A percentile compares a stretch with the other conserved stretches of the same genome.
Conservation (phyloP, 2,113 vertebrate genomes). For the Tursiops truncatus region DNA sequence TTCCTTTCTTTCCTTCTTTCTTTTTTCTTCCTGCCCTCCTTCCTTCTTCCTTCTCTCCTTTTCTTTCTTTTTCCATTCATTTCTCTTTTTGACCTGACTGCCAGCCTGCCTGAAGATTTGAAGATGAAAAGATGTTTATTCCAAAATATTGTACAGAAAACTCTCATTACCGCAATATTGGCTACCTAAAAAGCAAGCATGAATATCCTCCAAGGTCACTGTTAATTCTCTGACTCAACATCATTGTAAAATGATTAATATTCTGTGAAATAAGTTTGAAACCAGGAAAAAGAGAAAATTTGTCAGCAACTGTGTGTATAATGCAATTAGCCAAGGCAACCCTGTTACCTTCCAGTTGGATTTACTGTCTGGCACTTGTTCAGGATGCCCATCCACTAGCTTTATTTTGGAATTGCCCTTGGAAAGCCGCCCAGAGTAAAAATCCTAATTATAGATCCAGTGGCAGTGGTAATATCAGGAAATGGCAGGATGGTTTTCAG, state of each 20-base stretch:
- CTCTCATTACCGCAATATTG: not conserved
- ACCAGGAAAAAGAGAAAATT: constrained; percentile 68
- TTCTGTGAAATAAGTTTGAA: constrained; percentile 29
- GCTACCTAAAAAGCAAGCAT: constrained; percentile 23
- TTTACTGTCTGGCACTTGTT: constrained; percentile 70
- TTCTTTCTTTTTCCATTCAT: not conserved
- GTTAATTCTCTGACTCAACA: constrained; percentile 64
- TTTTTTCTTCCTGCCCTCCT: not conserved
- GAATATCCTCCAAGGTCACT: constrained; percentile 44
- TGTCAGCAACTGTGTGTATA: constrained; percentile 63
- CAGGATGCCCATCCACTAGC: constrained; percentile 65
- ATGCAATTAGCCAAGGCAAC: constrained; percentile 66
- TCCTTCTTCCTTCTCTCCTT: not conserved
- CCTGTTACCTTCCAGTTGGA: constrained; percentile 60
- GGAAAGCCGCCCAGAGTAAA: constrained; percentile 65
- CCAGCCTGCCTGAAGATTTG: constrained; percentile 21
- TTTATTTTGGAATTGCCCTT: constrained; percentile 68
- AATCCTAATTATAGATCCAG: constrained; percentile 72
- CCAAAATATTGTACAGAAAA: not conserved
- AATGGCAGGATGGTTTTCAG: not conserved
- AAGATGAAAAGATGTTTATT: not conserved
- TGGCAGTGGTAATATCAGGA: constrained; percentile 25
- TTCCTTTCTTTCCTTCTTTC: not conserved
- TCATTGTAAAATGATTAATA: constrained; percentile 60
- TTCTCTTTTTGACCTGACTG: not conserved